A percentile compares a stretch with the other conserved stretches of the same genome.
Evolutionary conservation across 2,113 vertebrate genomes (phyloP).

Genomic region (Oxyura jamaicensis): DNA sequence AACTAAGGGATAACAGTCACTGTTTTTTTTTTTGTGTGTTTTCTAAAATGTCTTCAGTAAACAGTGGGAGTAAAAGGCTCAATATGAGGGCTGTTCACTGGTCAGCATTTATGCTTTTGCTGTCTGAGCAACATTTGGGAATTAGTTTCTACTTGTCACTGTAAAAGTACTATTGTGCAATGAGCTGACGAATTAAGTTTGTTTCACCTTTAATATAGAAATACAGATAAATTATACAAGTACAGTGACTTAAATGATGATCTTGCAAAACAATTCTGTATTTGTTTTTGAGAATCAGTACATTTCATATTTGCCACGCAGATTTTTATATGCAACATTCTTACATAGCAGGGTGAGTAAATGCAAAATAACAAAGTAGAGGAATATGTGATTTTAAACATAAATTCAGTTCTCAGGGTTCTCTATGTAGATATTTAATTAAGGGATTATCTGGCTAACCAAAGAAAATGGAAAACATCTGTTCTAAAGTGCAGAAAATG

Average conservation of each 20-base stretch:
- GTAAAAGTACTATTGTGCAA: background rate
- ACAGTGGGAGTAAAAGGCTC: background rate
- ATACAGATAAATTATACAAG: background rate
- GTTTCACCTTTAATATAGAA: background rate
- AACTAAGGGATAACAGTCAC: background rate
- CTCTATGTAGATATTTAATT: constrained; percentile 15
- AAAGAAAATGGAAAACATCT: constrained; percentile 33
- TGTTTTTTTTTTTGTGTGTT: background rate
- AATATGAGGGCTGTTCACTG: background rate
- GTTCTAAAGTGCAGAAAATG: background rate
- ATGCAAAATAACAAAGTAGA: background rate
- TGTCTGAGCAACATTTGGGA: background rate
- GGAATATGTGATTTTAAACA: constrained; percentile 21
- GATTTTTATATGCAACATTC: background rate
- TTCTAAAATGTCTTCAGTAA: background rate
- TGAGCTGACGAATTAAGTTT: constrained; percentile 20
- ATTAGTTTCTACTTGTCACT: background rate
- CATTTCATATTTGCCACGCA: background rate
- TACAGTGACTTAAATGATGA: background rate
- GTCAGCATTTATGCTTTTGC: constrained; percentile 4
- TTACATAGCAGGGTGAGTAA: background rate
- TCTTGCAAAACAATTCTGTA: background rate
- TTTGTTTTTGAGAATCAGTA: background rate
- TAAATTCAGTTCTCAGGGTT: background rate
- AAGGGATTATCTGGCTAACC: constrained; percentile 12